Conservation (phyloP, 2,797 vertebrate species). For the Sebastes ruberrimus region DNA sequence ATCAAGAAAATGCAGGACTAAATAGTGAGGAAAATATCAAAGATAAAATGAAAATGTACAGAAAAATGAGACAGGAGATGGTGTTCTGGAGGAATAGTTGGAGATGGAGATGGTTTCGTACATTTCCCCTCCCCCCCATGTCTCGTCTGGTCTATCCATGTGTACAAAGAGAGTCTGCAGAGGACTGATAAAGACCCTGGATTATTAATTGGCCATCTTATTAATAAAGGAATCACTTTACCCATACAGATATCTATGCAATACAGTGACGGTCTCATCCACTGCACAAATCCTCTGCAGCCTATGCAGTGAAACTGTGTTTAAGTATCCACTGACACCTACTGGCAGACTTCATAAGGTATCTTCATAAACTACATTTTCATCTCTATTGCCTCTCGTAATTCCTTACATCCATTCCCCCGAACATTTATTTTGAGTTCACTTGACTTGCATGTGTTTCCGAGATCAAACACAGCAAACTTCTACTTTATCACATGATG, state of each 20-base stretch:
- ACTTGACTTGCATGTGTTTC: neutral
- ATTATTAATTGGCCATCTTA: slow-evolving; percentile 9
- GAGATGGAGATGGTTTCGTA: neutral
- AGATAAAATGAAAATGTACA: neutral
- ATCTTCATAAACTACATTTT: neutral
- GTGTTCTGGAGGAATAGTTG: neutral
- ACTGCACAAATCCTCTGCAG: neutral
- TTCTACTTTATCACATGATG: neutral
- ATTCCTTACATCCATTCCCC: neutral
- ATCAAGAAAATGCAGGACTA: neutral
- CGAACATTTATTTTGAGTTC: neutral
- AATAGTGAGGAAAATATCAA: neutral
- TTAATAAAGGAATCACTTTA: slow-evolving; percentile 15
- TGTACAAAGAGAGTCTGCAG: slow-evolving; percentile 32
- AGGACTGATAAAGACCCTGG: slow-evolving; percentile 33
- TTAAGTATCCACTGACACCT: slow-evolving; percentile 45
- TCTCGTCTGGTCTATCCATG: neutral
- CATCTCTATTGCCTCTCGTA: neutral
- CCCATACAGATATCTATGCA: neutral
- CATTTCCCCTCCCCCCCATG: neutral
- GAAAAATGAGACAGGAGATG: neutral
- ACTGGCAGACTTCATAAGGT: slow-evolving; percentile 18
- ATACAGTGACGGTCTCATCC: neutral
- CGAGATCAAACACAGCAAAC: accelerated
- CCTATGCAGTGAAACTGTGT: neutral